phyloP scores from a whole-genome alignment of 2,797 vertebrate genomes.

The Sparidentex hasta region DNA sequence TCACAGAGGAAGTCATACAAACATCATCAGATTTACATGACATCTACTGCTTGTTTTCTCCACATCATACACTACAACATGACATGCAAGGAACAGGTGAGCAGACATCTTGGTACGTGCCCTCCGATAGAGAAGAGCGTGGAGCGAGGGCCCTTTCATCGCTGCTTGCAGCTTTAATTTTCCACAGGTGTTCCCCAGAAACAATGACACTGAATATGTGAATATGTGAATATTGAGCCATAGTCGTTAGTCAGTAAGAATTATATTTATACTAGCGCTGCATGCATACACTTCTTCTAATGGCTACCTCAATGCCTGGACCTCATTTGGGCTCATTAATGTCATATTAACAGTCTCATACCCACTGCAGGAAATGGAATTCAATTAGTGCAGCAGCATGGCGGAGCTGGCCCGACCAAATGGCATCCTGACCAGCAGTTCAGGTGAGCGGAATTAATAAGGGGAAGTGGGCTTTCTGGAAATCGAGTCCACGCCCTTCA shows the following conservation, averaged over 20 bases:
- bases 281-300: slow-evolving; percentile 19
- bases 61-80: too few species aligned
- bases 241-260: background rate
- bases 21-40: too few species aligned
- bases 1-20: too few species aligned
- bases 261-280: slow-evolving; percentile 2
- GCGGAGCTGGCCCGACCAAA: slow-evolving; percentile 39
- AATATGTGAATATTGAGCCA: slow-evolving; percentile 6
- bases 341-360: slow-evolving; percentile 55
- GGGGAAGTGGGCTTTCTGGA: slow-evolving; percentile 13
- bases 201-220: too few species aligned
- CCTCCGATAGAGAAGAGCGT: too few species aligned
- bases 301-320: slow-evolving; percentile 27
- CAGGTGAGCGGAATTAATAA: slow-evolving; percentile 60
- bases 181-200: background rate
- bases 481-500: slow-evolving; percentile 19
- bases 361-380: slow-evolving; percentile 61
- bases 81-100: too few species aligned
- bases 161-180: background rate
- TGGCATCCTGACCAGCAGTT: slow-evolving; percentile 40
- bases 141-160: too few species aligned
- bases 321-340: slow-evolving; percentile 29
- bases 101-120: too few species aligned
- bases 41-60: too few species aligned
- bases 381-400: slow-evolving; percentile 64